Evolutionary conservation across 2,113 vertebrate species (phyloP).

Genomic region (Corynorhinus townsendii): DNA sequence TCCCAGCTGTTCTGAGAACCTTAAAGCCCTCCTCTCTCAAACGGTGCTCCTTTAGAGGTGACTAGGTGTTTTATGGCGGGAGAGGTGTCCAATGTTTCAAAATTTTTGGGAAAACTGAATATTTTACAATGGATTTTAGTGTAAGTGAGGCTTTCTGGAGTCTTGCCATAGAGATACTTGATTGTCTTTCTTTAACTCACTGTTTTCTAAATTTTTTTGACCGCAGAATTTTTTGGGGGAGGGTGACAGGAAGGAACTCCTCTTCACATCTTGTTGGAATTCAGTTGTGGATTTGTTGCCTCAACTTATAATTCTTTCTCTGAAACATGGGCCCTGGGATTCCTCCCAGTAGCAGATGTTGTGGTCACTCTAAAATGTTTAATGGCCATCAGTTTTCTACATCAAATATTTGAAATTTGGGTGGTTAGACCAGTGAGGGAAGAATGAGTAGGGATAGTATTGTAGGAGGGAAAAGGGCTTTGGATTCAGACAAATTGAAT

Average conservation of each 20-base stretch:
- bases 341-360: neutral
- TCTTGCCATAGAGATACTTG: neutral
- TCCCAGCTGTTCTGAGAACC: neutral
- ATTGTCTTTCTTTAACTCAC: neutral
- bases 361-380: neutral
- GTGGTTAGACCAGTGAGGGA: neutral
- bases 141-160: neutral
- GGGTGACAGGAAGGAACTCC: neutral
- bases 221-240: neutral
- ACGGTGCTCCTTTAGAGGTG: neutral
- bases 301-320: neutral
- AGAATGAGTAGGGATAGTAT: neutral
- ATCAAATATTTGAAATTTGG: neutral
- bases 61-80: neutral
- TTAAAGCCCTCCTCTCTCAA: neutral
- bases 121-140: neutral
- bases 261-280: neutral
- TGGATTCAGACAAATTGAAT: neutral
- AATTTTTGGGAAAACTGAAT: neutral
- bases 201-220: slow-evolving; percentile 18
- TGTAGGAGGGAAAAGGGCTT: neutral
- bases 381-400: neutral
- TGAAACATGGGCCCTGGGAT: neutral
- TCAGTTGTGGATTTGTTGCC: neutral
- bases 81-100: neutral